Percentiles rank a stretch among this genome's conserved stretches.
Evolutionary conservation across 92 coral and sea anemone genomes (phyloP).

Genomic region (Zoanthus sociatus): DNA sequence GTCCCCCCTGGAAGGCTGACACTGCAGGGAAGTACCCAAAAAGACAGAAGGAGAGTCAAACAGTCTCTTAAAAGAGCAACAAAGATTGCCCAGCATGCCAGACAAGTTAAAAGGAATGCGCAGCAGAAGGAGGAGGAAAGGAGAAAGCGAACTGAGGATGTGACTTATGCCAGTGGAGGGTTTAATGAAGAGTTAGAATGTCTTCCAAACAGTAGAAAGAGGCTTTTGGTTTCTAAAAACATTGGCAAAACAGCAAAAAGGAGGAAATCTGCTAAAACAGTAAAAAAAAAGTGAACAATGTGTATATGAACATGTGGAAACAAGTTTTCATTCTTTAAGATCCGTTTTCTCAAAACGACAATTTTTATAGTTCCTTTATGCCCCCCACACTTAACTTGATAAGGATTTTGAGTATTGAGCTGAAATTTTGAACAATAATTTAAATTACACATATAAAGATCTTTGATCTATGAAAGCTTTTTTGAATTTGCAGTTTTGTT

Average conservation of each 20-base stretch:
- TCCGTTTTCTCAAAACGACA: conserved; percentile 10
- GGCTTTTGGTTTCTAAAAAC: not conserved
- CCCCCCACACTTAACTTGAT: too few species aligned
- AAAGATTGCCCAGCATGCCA: not conserved
- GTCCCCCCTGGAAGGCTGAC: not conserved
- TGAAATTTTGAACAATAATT: too few species aligned
- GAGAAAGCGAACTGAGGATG: not conserved
- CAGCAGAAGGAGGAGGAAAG: conserved; percentile 18
- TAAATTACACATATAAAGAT: too few species aligned
- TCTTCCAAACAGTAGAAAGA: not conserved
- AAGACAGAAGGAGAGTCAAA: conserved; percentile 8
- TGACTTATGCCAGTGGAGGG: not conserved
- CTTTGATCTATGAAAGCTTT: too few species aligned
- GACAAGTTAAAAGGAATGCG: not conserved
- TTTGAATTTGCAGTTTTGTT: too few species aligned
- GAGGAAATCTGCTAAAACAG: conserved; percentile 1
- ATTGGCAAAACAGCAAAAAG: not conserved
- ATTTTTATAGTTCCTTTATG: too few species aligned
- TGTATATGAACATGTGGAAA: conserved; percentile 1
- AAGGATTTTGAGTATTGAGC: too few species aligned
- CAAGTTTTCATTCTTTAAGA: conserved; percentile 8
- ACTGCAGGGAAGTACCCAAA: not conserved
- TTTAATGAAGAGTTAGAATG: not conserved
- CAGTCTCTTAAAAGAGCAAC: conserved; percentile 11
- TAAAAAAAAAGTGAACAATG: not conserved